Evolutionary conservation across 2,888 invertebrate species (phyloP).

Genomic region (Cerastoderma edule): DNA sequence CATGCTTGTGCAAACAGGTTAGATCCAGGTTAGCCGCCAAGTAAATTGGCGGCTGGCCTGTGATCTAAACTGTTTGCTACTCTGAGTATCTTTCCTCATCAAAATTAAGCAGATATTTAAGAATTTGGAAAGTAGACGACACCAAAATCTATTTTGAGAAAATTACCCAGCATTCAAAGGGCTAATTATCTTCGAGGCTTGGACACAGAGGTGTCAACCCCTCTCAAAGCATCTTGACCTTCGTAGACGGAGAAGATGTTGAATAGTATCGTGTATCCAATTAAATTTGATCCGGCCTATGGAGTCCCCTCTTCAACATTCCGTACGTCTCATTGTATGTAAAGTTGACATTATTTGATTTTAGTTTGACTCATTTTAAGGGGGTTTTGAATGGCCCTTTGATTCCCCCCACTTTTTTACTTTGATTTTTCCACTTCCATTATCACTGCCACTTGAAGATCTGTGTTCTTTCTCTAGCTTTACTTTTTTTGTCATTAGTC

Average conservation of each 20-base stretch:
- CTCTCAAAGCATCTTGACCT: slow-evolving; percentile 21
- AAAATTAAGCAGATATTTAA: too few species aligned
- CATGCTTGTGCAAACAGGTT: too few species aligned
- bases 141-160: too few species aligned
- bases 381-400: slow-evolving; percentile 1
- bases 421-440: slow-evolving; percentile 4
- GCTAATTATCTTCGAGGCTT: slow-evolving; percentile 13
- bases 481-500: too few species aligned
- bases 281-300: slow-evolving; percentile 26
- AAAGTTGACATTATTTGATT: slow-evolving; percentile 8
- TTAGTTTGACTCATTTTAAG: slow-evolving; percentile 14
- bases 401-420: not conserved
- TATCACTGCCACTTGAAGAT: slow-evolving; percentile 12
- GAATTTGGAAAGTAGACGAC: too few species aligned
- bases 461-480: not conserved
- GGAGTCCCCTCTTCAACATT: slow-evolving; percentile 17
- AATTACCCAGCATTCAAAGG: too few species aligned
- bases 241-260: slow-evolving; percentile 8
- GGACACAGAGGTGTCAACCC: slow-evolving; percentile 16
- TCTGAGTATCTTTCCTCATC: too few species aligned
- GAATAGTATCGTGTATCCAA: slow-evolving; percentile 44
- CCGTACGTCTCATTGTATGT: slow-evolving; percentile 6
- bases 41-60: too few species aligned
- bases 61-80: too few species aligned
- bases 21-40: too few species aligned